Evolutionary conservation across 2,113 vertebrate genomes (phyloP).

Genomic region (Sula dactylatra): DNA sequence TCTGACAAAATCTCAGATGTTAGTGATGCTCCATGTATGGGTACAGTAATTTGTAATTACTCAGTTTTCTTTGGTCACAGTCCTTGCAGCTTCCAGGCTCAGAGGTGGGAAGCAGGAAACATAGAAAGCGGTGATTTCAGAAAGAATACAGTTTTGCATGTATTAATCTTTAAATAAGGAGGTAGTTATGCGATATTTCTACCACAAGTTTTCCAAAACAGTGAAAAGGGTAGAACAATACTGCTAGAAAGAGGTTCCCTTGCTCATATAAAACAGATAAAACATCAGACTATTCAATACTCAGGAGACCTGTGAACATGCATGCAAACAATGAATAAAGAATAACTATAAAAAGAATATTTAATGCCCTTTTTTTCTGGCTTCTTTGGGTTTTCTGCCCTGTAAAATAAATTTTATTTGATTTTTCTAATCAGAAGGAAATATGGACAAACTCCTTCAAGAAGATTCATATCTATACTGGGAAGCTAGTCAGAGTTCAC

Average conservation of each 20-base stretch:
- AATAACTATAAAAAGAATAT: not conserved
- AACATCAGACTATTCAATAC: not conserved
- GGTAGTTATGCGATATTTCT: not conserved
- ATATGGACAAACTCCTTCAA: constrained; percentile 6
- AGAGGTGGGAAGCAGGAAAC: not conserved
- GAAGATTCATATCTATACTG: constrained; percentile 14
- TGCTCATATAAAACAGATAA: not conserved
- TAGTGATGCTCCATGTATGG: not conserved
- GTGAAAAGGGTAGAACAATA: not conserved
- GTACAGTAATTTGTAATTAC: not conserved
- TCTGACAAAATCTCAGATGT: not conserved
- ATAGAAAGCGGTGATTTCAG: not conserved
- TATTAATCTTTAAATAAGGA: not conserved
- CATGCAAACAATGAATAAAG: not conserved
- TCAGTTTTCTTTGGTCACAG: not conserved
- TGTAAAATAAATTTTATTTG: not conserved
- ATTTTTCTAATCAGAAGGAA: constrained; percentile 29
- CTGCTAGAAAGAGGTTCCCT: not conserved
- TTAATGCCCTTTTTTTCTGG: not conserved
- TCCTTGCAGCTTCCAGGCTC: not conserved
- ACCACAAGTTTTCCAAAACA: not conserved
- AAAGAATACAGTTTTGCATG: not conserved
- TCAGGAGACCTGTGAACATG: not conserved
- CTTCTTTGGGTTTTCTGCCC: not conserved
- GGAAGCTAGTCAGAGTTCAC: constrained; percentile 18